These are phyloP conservation scores for Sebastolobus alascanus DNA, from an alignment of 2,797 vertebrate species.

Conservation along the genomic window DNA sequence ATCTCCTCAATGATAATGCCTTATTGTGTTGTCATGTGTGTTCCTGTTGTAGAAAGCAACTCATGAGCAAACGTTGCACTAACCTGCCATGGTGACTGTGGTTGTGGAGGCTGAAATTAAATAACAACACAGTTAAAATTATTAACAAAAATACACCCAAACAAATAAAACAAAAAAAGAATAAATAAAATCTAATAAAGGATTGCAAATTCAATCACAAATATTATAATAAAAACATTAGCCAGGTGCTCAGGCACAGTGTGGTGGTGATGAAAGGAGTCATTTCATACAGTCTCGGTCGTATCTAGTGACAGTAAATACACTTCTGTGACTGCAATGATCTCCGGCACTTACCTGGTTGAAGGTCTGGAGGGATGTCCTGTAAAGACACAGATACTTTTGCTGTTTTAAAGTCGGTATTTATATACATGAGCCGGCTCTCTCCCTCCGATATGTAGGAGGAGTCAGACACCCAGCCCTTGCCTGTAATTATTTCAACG, in stretches of 20 bases:
- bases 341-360: conserved; percentile 36
- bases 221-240: not conserved
- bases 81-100: conserved; percentile 67
- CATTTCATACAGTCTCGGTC: not conserved
- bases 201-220: not conserved
- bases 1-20: not conserved
- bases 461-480: conserved; percentile 43
- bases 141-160: not conserved
- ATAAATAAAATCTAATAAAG: fast-evolving
- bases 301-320: not conserved
- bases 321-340: not conserved
- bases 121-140: conserved; percentile 6
- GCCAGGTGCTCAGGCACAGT: not conserved
- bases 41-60: not conserved
- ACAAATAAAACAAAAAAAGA: not conserved
- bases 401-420: conserved; percentile 9
- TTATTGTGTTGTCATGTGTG: not conserved
- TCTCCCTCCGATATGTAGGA: conserved; percentile 28
- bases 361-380: not conserved
- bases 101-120: conserved; percentile 43
- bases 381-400: not conserved
- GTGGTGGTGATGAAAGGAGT: not conserved
- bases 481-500: not conserved
- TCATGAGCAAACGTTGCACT: conserved; percentile 20
- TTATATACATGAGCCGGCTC: conserved; percentile 27